phyloP scores from a whole-genome alignment of 2,888 invertebrate species.

The Carterocephalus palaemon region DNA sequence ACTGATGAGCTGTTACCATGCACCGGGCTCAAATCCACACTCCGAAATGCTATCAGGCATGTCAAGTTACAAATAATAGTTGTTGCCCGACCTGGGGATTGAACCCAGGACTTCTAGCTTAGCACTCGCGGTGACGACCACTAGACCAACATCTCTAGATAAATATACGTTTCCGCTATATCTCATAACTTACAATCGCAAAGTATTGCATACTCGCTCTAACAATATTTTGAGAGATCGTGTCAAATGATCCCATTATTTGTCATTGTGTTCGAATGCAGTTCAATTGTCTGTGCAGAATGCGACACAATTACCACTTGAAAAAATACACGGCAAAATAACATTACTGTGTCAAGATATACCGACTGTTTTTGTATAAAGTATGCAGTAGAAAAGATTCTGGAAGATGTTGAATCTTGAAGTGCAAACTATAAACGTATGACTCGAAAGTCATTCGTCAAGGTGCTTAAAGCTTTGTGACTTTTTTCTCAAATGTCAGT shows the following conservation, averaged over 20 bases:
- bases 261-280: constrained; percentile 45
- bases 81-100: no score
- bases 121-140: no score
- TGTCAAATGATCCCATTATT: constrained; percentile 66
- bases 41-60: no score
- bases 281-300: constrained; percentile 39
- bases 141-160: no score
- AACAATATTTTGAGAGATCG: constrained; percentile 66
- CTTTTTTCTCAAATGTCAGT: constrained; percentile 40
- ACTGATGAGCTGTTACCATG: no score
- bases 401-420: constrained; percentile 21
- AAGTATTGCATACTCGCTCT: constrained; percentile 46
- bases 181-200: constrained; percentile 32
- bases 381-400: no score
- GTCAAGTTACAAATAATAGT: no score
- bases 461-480: constrained; percentile 50
- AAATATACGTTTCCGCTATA: constrained; percentile 34
- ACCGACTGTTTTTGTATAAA: neutral
- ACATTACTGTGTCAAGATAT: neutral
- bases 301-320: constrained; percentile 27
- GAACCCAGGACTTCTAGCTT: no score
- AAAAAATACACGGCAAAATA: constrained; percentile 3
- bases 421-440: constrained; percentile 49
- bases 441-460: constrained; percentile 56
- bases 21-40: no score